Evolutionary conservation across 2,113 vertebrate species (phyloP), one percentile per base, ranked within the genome.

Genomic region (Thunnus maccoyii): DNA sequence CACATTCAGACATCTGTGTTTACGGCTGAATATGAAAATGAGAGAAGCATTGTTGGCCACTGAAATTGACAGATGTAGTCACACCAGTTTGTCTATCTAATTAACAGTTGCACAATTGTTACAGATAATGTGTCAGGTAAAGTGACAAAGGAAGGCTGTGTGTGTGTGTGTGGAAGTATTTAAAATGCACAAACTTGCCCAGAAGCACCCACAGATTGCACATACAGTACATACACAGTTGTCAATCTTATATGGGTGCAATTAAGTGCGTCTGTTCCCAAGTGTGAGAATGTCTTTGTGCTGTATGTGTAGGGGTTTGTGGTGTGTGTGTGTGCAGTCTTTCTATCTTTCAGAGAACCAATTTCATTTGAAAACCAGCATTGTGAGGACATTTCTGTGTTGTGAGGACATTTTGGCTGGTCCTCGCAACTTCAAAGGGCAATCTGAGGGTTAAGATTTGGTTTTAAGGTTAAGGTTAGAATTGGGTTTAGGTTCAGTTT

Each of bases 1-100:
- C 46, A 48, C 51, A 36, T 74, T 50, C 3, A 12, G 12, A 7
- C 30, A 6, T 77, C 50, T 36, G 1, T 57, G 46, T 55, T 56
- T 68, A 1, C 1, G 48, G 69, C 16, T 80, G 16, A 66, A 56
- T 18, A 7, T 64, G 65, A 55, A 71, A 60, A 63, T 47, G 56
- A 57, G 36, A 20, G 4, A 55, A 81, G 13, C 5, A 2, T 22
- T 36, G 22, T 44, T 5, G 15, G 22, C 44, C 41, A 11, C 22
- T 79, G 56, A 58, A 36, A 46, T 9, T 73, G 77, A 84, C 88
- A 90, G 58, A 80, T 83, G 82, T 18, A 5, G 86, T 83, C 57
- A 6, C 66, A 75, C 87, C 70, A 78, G 91, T 90, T 88, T 76
- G 46, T 82, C 77, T 58, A 1, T 84, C 18, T 48, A 82, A 89